Percentiles rank a stretch among this genome's conserved stretches.
Conservation (phyloP, 2,113 vertebrate species). For the Anhinga anhinga region DNA sequence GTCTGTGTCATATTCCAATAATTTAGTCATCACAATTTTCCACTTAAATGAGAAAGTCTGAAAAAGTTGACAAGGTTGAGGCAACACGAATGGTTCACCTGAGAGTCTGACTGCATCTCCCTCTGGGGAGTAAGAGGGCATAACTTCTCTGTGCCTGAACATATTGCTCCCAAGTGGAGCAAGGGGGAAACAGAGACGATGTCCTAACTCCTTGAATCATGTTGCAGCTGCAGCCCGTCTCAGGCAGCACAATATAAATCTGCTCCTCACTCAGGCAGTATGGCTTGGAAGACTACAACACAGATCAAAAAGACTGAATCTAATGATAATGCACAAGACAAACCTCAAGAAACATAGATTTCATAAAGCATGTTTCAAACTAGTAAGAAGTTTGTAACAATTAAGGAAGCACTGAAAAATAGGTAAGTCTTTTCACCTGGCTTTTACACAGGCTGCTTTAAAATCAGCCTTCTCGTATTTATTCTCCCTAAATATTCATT, state of each 20-base stretch:
- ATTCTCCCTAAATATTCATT: not conserved
- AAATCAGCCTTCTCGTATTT: not conserved
- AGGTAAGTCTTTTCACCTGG: not conserved
- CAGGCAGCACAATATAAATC: not conserved
- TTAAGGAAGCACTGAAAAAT: not conserved
- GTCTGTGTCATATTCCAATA: not conserved
- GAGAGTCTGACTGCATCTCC: not conserved
- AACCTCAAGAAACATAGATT: not conserved
- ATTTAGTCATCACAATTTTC: not conserved
- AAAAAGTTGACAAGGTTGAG: not conserved
- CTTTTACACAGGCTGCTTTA: not conserved
- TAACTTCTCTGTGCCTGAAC: not conserved
- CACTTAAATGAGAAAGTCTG: not conserved
- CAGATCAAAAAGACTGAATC: not conserved
- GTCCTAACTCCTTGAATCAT: not conserved
- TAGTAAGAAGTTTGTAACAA: not conserved
- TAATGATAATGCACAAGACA: not conserved
- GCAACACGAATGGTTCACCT: accelerated
- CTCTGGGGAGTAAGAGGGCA: not conserved
- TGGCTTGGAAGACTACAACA: not conserved
- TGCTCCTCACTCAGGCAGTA: not conserved
- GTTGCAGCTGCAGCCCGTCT: not conserved
- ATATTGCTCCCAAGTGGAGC: not conserved
- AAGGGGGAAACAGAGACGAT: not conserved
- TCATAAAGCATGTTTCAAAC: not conserved